These are phyloP conservation scores for Gadus macrocephalus DNA, from an alignment of 2,113 vertebrate species.

Conservation along the genomic window DNA sequence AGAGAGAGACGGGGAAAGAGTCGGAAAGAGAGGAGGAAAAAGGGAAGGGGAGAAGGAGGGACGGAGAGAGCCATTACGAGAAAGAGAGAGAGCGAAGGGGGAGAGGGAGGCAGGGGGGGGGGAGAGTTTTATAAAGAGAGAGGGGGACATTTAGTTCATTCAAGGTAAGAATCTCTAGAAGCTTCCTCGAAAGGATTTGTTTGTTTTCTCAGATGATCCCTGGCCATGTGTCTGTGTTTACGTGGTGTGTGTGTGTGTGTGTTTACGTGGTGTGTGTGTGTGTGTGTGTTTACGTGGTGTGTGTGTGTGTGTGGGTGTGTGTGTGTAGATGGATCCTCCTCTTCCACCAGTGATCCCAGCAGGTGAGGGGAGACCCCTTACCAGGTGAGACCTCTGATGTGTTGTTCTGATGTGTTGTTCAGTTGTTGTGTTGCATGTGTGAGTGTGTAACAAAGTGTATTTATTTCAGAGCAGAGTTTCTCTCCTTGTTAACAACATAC, in stretches of 20 bases:
- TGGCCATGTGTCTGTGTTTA: too few relatives aligned
- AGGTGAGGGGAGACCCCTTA: conserved; percentile 59
- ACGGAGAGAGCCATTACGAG: conserved; percentile 1
- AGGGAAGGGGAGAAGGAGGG: conserved; percentile 15
- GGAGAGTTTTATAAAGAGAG: background rate
- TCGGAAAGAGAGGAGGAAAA: too few relatives aligned
- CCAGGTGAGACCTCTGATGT: conserved; percentile 57
- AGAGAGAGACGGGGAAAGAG: background rate
- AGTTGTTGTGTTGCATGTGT: background rate
- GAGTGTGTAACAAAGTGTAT: background rate
- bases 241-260: too few relatives aligned
- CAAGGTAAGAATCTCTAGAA: too few relatives aligned
- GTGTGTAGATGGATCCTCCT: background rate
- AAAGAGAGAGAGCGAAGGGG: background rate
- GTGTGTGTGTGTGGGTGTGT: too few relatives aligned
- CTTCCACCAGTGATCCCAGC: conserved; percentile 48
- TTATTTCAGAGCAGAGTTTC: conserved; percentile 63
- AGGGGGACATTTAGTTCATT: background rate
- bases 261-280: too few relatives aligned
- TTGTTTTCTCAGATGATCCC: too few relatives aligned
- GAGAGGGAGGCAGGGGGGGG: background rate
- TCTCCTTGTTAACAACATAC: conserved; percentile 69
- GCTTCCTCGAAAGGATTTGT: too few relatives aligned
- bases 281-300: too few relatives aligned
- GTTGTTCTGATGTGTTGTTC: background rate